Percentiles rank a stretch among this genome's conserved stretches.
These are phyloP conservation scores for Nematopogon swammerdamellus DNA, from an alignment of 2,888 invertebrate species.

Conservation along the genomic window DNA sequence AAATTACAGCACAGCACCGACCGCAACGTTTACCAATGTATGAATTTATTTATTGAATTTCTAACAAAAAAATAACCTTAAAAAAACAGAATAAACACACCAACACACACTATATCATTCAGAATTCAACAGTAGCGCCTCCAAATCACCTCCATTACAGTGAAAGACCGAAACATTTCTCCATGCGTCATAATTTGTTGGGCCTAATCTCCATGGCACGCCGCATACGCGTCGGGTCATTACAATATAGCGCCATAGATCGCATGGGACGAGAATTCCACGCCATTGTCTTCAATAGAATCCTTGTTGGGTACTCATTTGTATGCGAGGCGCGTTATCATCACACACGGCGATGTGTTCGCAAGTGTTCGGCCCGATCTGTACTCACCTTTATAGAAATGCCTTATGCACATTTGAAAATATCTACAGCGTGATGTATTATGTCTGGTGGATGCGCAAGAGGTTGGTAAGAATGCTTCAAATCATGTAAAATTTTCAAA, in stretches of 20 bases:
- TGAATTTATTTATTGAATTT: too few species aligned
- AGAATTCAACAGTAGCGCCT: too few species aligned
- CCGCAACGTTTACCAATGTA: too few species aligned
- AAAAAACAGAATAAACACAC: too few species aligned
- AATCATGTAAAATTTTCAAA: too few species aligned
- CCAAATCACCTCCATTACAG: neutral
- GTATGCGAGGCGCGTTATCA: slow-evolving; percentile 24
- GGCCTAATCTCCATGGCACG: neutral
- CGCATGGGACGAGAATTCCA: neutral
- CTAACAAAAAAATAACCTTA: too few species aligned
- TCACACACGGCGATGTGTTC: slow-evolving; percentile 33
- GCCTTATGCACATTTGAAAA: too few species aligned
- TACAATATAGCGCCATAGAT: neutral
- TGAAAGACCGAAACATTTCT: neutral
- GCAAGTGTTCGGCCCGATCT: slow-evolving; percentile 34
- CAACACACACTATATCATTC: too few species aligned
- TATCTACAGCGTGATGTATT: too few species aligned
- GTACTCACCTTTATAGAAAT: slow-evolving; percentile 10
- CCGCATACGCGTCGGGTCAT: neutral
- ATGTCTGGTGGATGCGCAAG: too few species aligned
- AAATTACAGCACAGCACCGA: too few species aligned
- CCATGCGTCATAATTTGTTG: neutral
- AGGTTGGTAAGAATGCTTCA: too few species aligned
- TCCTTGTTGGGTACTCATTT: slow-evolving; percentile 21
- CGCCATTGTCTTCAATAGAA: slow-evolving; percentile 1